A percentile compares a stretch with the other conserved stretches of the same genome.
These are phyloP conservation scores for Pachyseris speciosa DNA, from an alignment of 64 coral and sea anemone species.

Conservation along the genomic window DNA sequence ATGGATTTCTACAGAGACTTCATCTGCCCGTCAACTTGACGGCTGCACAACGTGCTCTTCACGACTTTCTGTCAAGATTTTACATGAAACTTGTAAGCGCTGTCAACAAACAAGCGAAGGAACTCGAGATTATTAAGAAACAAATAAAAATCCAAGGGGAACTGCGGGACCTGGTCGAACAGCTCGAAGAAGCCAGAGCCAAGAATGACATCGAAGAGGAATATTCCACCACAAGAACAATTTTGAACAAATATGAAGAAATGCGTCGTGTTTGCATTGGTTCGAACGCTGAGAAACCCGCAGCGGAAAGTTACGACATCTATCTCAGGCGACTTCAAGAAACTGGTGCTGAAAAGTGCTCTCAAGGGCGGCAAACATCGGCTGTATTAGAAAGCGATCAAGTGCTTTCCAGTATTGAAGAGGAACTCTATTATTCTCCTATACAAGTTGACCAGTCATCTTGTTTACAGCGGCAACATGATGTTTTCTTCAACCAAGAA, in stretches of 20 bases:
- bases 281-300: neutral
- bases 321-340: neutral
- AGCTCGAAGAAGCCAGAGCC: neutral
- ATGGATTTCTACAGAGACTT: slow-evolving; percentile 1
- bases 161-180: neutral
- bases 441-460: neutral
- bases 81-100: neutral
- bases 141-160: slow-evolving; percentile 15
- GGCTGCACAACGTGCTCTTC: neutral
- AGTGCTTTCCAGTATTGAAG: no score
- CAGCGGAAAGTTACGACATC: neutral
- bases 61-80: neutral
- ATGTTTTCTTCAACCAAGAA: neutral
- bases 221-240: neutral
- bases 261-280: neutral
- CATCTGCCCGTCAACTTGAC: neutral
- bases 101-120: neutral
- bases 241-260: slow-evolving; percentile 14
- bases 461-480: neutral
- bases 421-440: neutral
- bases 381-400: neutral
- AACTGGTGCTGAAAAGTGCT: neutral
- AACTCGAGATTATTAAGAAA: neutral
- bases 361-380: neutral
- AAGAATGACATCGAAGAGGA: neutral